Evolutionary conservation across 2,113 vertebrate species (phyloP), one percentile per base, ranked within the genome.

Genomic region (Oriolus oriolus): DNA sequence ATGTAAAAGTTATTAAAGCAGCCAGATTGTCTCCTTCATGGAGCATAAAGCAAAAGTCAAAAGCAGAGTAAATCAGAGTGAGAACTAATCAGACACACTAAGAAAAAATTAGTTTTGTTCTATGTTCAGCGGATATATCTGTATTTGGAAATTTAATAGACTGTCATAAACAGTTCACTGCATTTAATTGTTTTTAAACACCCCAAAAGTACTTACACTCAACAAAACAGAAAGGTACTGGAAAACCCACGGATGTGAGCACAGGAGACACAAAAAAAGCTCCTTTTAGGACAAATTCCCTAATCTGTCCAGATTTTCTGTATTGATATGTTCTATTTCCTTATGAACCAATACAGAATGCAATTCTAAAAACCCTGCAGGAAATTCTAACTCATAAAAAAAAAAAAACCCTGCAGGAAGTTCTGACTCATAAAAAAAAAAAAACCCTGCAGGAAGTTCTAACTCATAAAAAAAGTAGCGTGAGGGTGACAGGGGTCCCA

Each of bases 41-140:
- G 35, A 94, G 54, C 61, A 93, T 91, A 92, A 94, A 94, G 69
- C 90, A 75, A 84, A 94, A 89, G 41, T 77, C 75, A 89, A 92
- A 95, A 84, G 52, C 79, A 87, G 77, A 94, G 49, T 65, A 86
- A 91, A 85, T 74, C 54, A 70, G 74, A 85, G n/a, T 91, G 28
- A 65, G 84, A 93, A 71, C 37, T 95, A 91, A 94, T 79, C 76
- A 93, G 77, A 83, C 10, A 4, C 1, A 6, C 28, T 49, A 83
- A 68, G 70, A 74, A 94, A 92, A 90, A 85, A 88, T 12, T 63
- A 39, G 54, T 66, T 96, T 89, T 86, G 24, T 81, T 88, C 49
- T 91, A 23, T 0, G 0, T 79, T 96, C 74, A 84, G n/a, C 2
- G 8, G 16, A 83, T 87, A 61, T 83, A 91, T 74, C 35, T 93